phyloP scores from a whole-genome alignment of 2,797 vertebrate genomes.

The Craterocephalus amniculus region DNA sequence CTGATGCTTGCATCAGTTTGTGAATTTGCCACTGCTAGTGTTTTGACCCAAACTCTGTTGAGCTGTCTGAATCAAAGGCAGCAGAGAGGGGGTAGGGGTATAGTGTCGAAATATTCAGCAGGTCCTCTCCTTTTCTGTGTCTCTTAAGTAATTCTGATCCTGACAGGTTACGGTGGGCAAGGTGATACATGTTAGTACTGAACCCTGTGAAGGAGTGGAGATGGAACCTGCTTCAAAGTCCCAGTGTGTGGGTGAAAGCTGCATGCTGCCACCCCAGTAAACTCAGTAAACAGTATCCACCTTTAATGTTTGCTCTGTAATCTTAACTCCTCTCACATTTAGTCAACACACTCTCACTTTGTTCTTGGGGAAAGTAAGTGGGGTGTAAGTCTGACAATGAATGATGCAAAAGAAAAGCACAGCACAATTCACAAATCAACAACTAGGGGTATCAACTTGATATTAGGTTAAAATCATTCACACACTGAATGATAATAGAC shows the following conservation, averaged over 20 bases:
- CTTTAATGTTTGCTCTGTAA: conserved; percentile 80
- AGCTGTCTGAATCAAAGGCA: conserved; percentile 50
- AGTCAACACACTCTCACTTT: conserved; percentile 79
- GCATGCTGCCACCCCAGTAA: conserved; percentile 69
- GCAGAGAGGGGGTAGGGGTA: not conserved
- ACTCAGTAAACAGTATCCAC: conserved; percentile 70
- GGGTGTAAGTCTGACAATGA: conserved; percentile 60
- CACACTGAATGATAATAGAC: conserved; percentile 54
- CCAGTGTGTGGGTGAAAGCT: conserved; percentile 70
- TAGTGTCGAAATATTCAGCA: conserved; percentile 67
- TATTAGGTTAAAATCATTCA: conserved; percentile 58
- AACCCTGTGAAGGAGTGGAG: conserved; percentile 55
- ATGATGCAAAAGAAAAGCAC: conserved; percentile 67
- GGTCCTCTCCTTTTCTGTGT: conserved; percentile 55
- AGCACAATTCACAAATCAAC: conserved; percentile 64
- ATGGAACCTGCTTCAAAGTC: conserved; percentile 64
- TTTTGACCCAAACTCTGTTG: conserved; percentile 56
- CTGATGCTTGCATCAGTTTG: conserved; percentile 56
- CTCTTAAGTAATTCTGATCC: conserved; percentile 68
- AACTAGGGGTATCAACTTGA: conserved; percentile 47
- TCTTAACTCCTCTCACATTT: conserved; percentile 76
- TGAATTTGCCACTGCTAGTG: conserved; percentile 42
- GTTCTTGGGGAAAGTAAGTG: conserved; percentile 64
- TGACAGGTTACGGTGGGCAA: conserved; percentile 80
- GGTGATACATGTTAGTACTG: conserved; percentile 70